Percentiles rank a stretch among this genome's conserved stretches.
Conservation (phyloP, 2,113 vertebrate genomes). For the Nannospalax galili region DNA sequence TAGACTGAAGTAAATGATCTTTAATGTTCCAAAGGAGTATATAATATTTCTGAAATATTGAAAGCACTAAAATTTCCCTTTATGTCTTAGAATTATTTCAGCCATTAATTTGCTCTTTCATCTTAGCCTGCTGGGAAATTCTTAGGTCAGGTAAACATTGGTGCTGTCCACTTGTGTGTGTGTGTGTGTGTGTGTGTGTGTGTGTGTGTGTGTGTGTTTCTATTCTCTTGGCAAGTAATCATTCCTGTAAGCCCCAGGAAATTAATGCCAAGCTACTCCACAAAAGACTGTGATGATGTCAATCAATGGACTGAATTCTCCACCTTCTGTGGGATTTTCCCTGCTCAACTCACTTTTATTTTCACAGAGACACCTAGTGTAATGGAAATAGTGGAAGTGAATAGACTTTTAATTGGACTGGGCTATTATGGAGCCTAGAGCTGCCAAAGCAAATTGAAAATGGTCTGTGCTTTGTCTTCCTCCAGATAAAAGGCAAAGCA, state of each 20-base stretch:
- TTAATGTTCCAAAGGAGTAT: neutral
- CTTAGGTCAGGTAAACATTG: constrained; percentile 42
- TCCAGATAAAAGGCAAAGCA: constrained; percentile 42
- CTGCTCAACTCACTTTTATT: neutral
- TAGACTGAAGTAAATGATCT: constrained; percentile 29
- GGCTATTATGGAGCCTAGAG: neutral
- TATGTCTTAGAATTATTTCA: neutral
- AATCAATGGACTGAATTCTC: neutral
- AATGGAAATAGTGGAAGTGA: neutral
- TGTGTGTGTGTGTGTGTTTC: neutral
- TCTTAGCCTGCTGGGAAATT: neutral
- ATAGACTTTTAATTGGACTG: constrained; percentile 32
- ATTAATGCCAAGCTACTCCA: neutral
- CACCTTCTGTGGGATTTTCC: constrained; percentile 52
- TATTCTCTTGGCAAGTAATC: constrained; percentile 37
- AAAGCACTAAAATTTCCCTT: constrained; percentile 37
- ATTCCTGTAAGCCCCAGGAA: neutral
- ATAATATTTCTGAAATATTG: constrained; percentile 6
- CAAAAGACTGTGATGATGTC: constrained; percentile 9
- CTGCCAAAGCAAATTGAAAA: constrained; percentile 28
- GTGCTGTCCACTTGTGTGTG: constrained; percentile 1
- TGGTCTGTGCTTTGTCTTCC: neutral
- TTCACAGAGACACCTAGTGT: neutral
- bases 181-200: too few species aligned
- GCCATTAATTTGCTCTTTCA: constrained; percentile 36